Percentiles rank a stretch among this genome's conserved stretches.
These are phyloP conservation scores for Tholera decimalis DNA, from an alignment of 2,888 invertebrate genomes.

Conservation along the genomic window DNA sequence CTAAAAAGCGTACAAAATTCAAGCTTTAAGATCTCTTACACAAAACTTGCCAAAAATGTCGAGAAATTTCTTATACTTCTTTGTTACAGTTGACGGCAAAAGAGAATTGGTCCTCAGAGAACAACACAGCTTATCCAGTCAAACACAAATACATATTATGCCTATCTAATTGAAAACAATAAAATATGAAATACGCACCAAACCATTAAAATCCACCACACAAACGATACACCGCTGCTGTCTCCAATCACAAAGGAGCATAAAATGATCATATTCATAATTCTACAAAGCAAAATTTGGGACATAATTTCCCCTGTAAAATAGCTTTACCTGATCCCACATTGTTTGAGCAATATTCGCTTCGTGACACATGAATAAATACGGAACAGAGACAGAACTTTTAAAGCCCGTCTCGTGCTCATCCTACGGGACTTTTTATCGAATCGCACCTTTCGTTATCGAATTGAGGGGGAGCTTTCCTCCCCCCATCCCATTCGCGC, in stretches of 20 bases:
- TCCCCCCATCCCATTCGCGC: too few species aligned
- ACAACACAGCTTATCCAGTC: neutral
- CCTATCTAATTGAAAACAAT: neutral
- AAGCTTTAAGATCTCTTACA: too few species aligned
- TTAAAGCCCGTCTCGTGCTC: neutral
- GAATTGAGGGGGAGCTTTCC: too few species aligned
- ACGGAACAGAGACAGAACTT: conserved; percentile 21
- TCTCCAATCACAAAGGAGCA: conserved; percentile 18
- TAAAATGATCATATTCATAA: conserved; percentile 49
- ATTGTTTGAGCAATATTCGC: conserved; percentile 41
- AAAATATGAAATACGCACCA: conserved; percentile 6
- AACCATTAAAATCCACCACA: conserved; percentile 3
- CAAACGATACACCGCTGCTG: conserved; percentile 1
- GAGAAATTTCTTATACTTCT: too few species aligned
- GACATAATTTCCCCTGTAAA: conserved; percentile 62
- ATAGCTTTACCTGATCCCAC: conserved; percentile 40
- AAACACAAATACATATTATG: neutral
- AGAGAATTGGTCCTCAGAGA: too few species aligned
- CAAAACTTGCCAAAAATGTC: too few species aligned
- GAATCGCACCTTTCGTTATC: too few species aligned
- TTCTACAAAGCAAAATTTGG: conserved; percentile 45
- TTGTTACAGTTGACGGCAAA: too few species aligned
- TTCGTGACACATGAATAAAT: conserved; percentile 28
- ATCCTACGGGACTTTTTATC: too few species aligned
- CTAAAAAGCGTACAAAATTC: too few species aligned